These are phyloP conservation scores for Erynnis tages DNA, from an alignment of 2,888 invertebrate genomes.

Conservation along the genomic window DNA sequence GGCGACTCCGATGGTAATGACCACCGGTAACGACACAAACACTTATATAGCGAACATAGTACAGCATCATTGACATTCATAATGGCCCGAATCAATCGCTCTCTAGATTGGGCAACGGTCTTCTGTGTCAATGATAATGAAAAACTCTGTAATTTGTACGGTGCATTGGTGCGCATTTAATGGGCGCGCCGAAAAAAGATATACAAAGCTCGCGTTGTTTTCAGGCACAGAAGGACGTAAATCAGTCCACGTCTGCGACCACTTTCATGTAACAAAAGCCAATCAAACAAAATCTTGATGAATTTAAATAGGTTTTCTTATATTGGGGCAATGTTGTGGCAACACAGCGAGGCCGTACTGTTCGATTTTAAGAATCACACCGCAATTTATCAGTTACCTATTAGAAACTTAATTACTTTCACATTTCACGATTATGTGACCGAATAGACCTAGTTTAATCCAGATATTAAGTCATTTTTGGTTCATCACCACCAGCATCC, in stretches of 20 bases:
- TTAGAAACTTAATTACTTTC: too few relatives aligned
- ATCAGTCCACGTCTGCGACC: slow-evolving; percentile 3
- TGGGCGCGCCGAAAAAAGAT: slow-evolving; percentile 16
- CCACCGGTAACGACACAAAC: slow-evolving; percentile 62
- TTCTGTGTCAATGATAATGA: slow-evolving; percentile 80
- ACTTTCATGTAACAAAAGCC: slow-evolving; percentile 15
- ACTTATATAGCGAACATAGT: slow-evolving; percentile 73
- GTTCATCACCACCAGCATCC: too few relatives aligned
- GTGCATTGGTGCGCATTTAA: slow-evolving; percentile 64
- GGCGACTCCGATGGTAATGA: slow-evolving; percentile 59
- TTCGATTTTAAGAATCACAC: slow-evolving; percentile 4
- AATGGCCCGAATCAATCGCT: slow-evolving; percentile 66
- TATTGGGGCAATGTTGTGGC: slow-evolving; percentile 9
- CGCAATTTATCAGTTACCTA: not conserved
- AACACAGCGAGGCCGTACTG: not conserved
- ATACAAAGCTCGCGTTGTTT: slow-evolving; percentile 16
- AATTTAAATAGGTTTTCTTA: slow-evolving; percentile 16
- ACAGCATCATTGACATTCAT: slow-evolving; percentile 71
- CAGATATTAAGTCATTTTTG: too few relatives aligned
- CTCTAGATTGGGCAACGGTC: slow-evolving; percentile 73
- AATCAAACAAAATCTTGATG: slow-evolving; percentile 5
- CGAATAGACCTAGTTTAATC: too few relatives aligned
- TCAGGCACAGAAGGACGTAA: slow-evolving; percentile 11
- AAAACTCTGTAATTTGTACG: slow-evolving; percentile 73
- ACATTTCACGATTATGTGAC: too few relatives aligned